A percentile compares a stretch with the other conserved stretches of the same genome.
phyloP scores from a whole-genome alignment of 2,797 vertebrate genomes.

The Pachyuromys duprasi region DNA sequence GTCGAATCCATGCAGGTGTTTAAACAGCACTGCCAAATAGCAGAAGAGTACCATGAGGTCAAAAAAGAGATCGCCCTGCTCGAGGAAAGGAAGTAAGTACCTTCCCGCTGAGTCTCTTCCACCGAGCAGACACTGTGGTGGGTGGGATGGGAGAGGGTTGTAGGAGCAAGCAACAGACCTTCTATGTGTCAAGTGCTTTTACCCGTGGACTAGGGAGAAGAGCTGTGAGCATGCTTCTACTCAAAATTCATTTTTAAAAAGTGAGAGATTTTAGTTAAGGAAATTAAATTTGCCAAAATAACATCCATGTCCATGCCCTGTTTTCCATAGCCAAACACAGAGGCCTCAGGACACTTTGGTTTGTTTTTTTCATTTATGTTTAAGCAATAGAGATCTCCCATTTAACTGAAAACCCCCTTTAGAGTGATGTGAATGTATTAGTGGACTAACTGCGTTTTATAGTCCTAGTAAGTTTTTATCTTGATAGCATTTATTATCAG shows the following conservation, averaged over 20 bases:
- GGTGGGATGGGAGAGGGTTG: fast-evolving
- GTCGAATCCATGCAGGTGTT: slow-evolving; percentile 96
- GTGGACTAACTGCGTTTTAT: background rate
- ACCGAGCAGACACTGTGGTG: background rate
- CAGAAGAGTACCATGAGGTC: slow-evolving; percentile 96
- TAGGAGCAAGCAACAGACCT: background rate
- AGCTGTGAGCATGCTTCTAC: background rate
- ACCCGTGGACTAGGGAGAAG: background rate
- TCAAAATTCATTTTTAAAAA: background rate
- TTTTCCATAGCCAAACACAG: background rate
- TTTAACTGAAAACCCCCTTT: background rate
- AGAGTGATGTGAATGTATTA: background rate
- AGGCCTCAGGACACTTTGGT: background rate
- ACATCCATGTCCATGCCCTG: fast-evolving
- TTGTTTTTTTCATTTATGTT: slow-evolving; percentile 1
- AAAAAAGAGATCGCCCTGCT: slow-evolving; percentile 95
- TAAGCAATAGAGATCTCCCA: background rate
- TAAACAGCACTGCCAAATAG: slow-evolving; percentile 97
- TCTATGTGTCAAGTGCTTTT: background rate
- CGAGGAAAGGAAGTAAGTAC: slow-evolving; percentile 95
- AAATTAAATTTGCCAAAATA: background rate
- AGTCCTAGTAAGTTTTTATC: background rate
- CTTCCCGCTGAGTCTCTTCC: background rate
- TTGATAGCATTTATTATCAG: background rate
- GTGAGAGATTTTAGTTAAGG: slow-evolving; percentile 12